These are phyloP conservation scores for Brachionus rotundiformis DNA, from an alignment of 1,140 invertebrate genomes.

Conservation along the genomic window DNA sequence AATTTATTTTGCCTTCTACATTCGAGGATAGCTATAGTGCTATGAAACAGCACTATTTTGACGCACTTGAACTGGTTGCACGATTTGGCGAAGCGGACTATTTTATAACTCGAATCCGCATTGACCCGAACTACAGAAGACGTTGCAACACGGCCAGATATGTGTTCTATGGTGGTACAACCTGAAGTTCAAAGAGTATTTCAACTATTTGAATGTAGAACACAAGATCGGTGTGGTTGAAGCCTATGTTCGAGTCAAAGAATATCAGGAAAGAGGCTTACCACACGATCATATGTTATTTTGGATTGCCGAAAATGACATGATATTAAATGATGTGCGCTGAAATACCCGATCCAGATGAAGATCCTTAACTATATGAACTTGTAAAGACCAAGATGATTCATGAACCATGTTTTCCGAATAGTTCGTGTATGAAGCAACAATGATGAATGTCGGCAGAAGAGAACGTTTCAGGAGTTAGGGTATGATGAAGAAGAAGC, in stretches of 20 bases:
- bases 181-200: background rate
- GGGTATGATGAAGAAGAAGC: too few species aligned
- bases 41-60: background rate
- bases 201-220: background rate
- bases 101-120: background rate
- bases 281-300: background rate
- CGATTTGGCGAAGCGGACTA: background rate
- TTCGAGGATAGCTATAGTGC: background rate
- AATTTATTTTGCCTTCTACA: background rate
- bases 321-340: too few species aligned
- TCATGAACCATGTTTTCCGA: too few species aligned
- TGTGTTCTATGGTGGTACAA: too few species aligned
- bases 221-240: background rate
- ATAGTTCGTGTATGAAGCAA: too few species aligned
- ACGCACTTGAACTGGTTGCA: background rate
- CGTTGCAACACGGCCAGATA: background rate
- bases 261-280: background rate
- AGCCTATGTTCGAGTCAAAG: background rate
- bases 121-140: background rate
- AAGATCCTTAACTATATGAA: too few species aligned
- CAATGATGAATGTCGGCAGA: too few species aligned
- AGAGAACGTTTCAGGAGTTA: too few species aligned
- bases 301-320: too few species aligned
- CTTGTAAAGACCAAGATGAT: too few species aligned
- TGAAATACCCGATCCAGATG: too few species aligned